These are phyloP conservation scores for Lymantria monacha DNA, from an alignment of 2,888 invertebrate species.

Conservation along the genomic window DNA sequence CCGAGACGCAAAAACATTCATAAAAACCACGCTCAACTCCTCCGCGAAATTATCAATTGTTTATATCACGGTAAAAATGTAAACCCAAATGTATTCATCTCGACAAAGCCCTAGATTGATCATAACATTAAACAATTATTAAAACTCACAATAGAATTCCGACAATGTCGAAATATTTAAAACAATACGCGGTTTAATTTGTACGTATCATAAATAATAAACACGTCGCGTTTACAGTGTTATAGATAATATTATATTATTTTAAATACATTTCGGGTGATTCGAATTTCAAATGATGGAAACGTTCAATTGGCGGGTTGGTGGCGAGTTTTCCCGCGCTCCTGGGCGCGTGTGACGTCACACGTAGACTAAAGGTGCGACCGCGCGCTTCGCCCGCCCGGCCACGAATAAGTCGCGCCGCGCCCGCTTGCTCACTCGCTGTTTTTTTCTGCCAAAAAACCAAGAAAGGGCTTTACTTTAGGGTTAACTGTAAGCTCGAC, in stretches of 20 bases:
- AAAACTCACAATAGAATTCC: slow-evolving; percentile 68
- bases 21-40: slow-evolving; percentile 75
- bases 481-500: slow-evolving; percentile 70
- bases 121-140: slow-evolving; percentile 66
- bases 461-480: slow-evolving; percentile 69
- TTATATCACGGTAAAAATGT: slow-evolving; percentile 71
- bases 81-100: slow-evolving; percentile 58
- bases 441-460: slow-evolving; percentile 76
- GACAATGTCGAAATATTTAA: slow-evolving; percentile 73
- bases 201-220: slow-evolving; percentile 70
- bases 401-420: slow-evolving; percentile 65
- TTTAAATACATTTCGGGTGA: slow-evolving; percentile 38
- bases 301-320: slow-evolving; percentile 32
- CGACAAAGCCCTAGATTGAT: slow-evolving; percentile 61
- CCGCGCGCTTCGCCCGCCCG: slow-evolving; percentile 71
- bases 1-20: slow-evolving; percentile 78
- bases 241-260: slow-evolving; percentile 53
- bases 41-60: slow-evolving; percentile 77
- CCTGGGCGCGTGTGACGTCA: slow-evolving; percentile 46
- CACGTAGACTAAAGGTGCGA: slow-evolving; percentile 56
- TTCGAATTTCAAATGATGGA: slow-evolving; percentile 38
- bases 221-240: slow-evolving; percentile 57
- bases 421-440: slow-evolving; percentile 45
- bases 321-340: slow-evolving; percentile 73
- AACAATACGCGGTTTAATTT: slow-evolving; percentile 71